Conservation (phyloP, 2,888 invertebrate species). For the Drosophila phalerata region DNA sequence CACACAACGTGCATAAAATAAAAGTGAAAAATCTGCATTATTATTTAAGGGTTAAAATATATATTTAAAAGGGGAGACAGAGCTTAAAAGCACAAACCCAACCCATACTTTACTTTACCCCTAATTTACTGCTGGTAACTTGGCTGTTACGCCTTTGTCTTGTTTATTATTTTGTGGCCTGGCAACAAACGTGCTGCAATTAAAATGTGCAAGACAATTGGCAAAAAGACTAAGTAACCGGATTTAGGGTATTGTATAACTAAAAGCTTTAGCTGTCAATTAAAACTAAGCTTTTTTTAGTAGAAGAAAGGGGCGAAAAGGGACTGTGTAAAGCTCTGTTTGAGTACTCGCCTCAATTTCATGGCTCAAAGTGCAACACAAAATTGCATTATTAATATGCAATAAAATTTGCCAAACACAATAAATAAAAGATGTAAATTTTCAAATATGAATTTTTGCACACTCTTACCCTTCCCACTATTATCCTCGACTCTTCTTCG, state of each 20-base stretch:
- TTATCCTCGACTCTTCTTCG: not conserved
- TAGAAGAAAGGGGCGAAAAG: not conserved
- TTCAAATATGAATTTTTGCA: constrained; percentile 50
- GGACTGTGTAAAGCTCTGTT: constrained; percentile 17
- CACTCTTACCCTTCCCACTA: not conserved
- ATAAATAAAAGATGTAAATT: constrained; percentile 76
- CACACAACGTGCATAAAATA: constrained; percentile 52
- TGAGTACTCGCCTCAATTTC: constrained; percentile 21
- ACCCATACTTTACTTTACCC: not conserved
- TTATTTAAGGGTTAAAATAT: constrained; percentile 73
- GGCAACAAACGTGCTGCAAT: constrained; percentile 68
- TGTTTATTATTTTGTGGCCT: constrained; percentile 76
- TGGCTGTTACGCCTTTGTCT: constrained; percentile 70
- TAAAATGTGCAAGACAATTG: constrained; percentile 78
- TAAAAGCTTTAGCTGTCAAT: constrained; percentile 61
- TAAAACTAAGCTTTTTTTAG: constrained; percentile 36
- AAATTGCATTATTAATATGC: constrained; percentile 82
- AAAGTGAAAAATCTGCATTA: constrained; percentile 63
- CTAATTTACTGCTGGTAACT: constrained; percentile 24
- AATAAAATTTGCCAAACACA: constrained; percentile 77
- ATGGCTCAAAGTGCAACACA: constrained; percentile 52
- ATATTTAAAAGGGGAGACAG: constrained; percentile 15
- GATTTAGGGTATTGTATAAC: constrained; percentile 1
- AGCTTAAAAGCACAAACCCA: constrained; percentile 11
- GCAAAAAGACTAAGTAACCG: constrained; percentile 36